Base-by-base conservation (phyloP, 2,888 invertebrate species). In the Dicranocentrus wangi region DNA sequence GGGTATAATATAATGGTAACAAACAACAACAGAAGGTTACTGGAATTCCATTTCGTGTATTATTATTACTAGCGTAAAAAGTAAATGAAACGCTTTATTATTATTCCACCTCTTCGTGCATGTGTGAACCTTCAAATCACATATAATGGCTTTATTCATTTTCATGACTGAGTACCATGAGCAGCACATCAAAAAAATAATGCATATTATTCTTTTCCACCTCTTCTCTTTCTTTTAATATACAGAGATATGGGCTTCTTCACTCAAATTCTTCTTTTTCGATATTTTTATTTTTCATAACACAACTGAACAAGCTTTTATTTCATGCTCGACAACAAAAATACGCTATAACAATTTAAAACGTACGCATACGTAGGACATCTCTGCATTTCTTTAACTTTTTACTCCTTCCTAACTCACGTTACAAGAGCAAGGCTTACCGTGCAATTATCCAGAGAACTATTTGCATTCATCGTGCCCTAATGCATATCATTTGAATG, bases 41-140 rank as follows among this genome's bases (percentile, higher is more conserved):
- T 76, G 76, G 76, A 76, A 76, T 76, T 76, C 76, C 68, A 68
- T 65, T 76, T 76, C 66, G 60, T 76, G 68, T 76, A 66, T 61
- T 75, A 75, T 58, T 66, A 76, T 76, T 66, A 75, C 15, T 5
- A 47, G 47, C 5, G 47, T 43, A 23, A 47, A 70, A 77, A 77
- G 77, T 77, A 77, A 77, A 77, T 77, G 77, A 77, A 77, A 77
- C 77, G 77, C 77, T 77, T 77, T 77, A 77, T 77, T 77, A 77
- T 77, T 77, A 60, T 63, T 61, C 77, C 77, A 61, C 77, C 63
- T 76, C 76, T 77, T 69, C 68, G 69, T 69, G 69, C 77, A 77
- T 77, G 77, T 77, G 77, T 77, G 77, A 77, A 77, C 77, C 77
- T 77, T 77, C 77, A 77, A 77, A 77, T 77, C 77, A 77, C 69